Evolutionary conservation across 2,113 vertebrate genomes (phyloP).

Genomic region (Ursus arctos): DNA sequence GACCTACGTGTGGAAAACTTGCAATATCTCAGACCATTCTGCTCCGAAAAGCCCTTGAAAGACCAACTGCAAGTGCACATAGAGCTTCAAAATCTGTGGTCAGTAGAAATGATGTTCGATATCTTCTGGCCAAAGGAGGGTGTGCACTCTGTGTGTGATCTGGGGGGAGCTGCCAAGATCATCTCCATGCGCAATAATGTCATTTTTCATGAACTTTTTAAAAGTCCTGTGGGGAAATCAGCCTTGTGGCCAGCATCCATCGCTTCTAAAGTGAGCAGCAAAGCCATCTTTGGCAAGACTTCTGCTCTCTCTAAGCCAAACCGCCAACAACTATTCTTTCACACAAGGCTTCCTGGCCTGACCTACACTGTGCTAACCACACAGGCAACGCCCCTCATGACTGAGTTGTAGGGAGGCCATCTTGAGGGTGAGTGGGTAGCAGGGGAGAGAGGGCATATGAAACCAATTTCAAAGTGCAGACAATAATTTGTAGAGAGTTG

Average conservation of each 20-base stretch:
- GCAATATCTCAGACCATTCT: background rate
- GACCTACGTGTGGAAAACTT: background rate
- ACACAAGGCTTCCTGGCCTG: constrained; percentile 45
- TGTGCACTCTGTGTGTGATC: background rate
- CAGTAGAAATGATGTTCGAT: background rate
- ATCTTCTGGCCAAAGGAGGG: background rate
- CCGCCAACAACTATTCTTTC: constrained; percentile 55
- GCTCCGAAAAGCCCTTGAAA: background rate
- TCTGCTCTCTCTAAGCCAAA: constrained; percentile 56
- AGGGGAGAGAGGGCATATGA: background rate
- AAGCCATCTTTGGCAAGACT: constrained; percentile 46
- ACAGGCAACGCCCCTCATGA: background rate
- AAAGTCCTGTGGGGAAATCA: background rate
- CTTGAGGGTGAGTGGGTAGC: background rate
- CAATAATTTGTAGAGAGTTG: background rate
- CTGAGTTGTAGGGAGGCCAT: background rate
- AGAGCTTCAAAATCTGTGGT: background rate
- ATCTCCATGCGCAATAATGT: background rate
- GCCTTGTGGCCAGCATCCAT: constrained; percentile 33
- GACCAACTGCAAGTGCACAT: background rate
- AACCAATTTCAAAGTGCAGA: background rate
- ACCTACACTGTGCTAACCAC: constrained; percentile 11
- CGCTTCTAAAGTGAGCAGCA: constrained; percentile 18
- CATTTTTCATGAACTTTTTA: constrained; percentile 40
- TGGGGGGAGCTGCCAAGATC: accelerated